A percentile compares a stretch with the other conserved stretches of the same genome.
These are phyloP conservation scores for Drosophila planitibia DNA, from an alignment of 2,888 invertebrate genomes.

Conservation along the genomic window DNA sequence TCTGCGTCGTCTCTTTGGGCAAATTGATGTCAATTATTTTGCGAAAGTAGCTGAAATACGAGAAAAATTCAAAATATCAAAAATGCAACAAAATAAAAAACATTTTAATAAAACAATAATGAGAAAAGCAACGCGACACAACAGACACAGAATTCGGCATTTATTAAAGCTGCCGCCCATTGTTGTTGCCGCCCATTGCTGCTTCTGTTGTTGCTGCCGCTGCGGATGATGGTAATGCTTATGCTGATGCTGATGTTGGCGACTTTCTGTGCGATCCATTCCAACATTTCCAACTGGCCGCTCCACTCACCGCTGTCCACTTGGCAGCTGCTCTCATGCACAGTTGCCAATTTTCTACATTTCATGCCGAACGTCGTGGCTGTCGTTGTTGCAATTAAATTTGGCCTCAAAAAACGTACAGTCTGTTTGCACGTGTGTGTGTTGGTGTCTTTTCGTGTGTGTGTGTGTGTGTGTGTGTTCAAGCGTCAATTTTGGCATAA, in stretches of 20 bases:
- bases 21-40: conserved; percentile 70
- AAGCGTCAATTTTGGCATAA: conserved; percentile 49
- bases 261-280: conserved; percentile 53
- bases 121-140: conserved; percentile 44
- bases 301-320: conserved; percentile 20
- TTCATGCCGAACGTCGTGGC: conserved; percentile 55
- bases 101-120: conserved; percentile 51
- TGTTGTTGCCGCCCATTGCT: not conserved
- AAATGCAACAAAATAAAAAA: conserved; percentile 27
- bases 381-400: conserved; percentile 71
- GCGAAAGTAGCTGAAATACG: conserved; percentile 61
- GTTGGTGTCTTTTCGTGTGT: not conserved
- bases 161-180: conserved; percentile 43
- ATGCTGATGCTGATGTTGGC: conserved; percentile 39
- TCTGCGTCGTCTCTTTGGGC: conserved; percentile 22
- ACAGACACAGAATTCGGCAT: conserved; percentile 43
- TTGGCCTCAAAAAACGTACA: conserved; percentile 69
- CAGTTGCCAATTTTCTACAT: conserved; percentile 67
- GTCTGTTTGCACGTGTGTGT: conserved; percentile 31
- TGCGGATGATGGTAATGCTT: conserved; percentile 17
- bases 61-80: conserved; percentile 8
- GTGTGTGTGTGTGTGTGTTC: conserved; percentile 22
- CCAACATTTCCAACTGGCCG: conserved; percentile 34
- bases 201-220: conserved; percentile 24
- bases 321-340: conserved; percentile 46